Evolutionary conservation across 1,140 invertebrate genomes (phyloP).

Genomic region (Lepidotrigona ventralis): DNA sequence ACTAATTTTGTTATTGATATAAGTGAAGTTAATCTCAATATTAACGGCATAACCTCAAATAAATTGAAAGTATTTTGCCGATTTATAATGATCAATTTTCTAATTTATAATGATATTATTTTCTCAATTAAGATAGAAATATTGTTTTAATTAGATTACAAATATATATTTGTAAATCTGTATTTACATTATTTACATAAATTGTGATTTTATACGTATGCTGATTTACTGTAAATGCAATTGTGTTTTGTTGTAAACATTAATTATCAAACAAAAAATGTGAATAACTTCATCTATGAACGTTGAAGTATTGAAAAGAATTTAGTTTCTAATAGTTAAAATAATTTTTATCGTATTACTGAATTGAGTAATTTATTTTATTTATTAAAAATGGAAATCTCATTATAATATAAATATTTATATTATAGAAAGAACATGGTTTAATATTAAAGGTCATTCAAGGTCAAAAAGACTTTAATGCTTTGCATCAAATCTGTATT

Average conservation of each 20-base stretch:
- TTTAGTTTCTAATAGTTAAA: not conserved
- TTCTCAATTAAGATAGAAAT: too few species aligned
- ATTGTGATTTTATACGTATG: not conserved
- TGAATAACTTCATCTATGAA: not conserved
- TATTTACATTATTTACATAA: not conserved
- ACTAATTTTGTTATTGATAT: not conserved
- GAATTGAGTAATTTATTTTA: not conserved
- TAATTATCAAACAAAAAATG: not conserved
- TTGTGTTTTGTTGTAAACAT: constrained; percentile 17
- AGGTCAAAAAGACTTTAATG: constrained; percentile 20
- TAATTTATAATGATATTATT: not conserved
- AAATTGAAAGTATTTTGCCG: not conserved
- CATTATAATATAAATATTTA: not conserved
- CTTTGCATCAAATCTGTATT: not conserved
- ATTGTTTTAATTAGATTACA: not conserved
- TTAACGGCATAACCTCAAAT: not conserved
- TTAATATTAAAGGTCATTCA: constrained; percentile 34
- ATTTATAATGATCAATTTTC: not conserved
- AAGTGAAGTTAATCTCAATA: not conserved
- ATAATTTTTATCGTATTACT: not conserved
- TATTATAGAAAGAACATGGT: not conserved
- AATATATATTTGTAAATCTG: not conserved
- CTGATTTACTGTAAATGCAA: not conserved
- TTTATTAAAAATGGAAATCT: not conserved
- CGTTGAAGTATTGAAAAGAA: not conserved